Percentiles rank a stretch among this genome's conserved stretches.
Conservation (phyloP, 1,140 invertebrate genomes). For the Babylonia areolata region DNA sequence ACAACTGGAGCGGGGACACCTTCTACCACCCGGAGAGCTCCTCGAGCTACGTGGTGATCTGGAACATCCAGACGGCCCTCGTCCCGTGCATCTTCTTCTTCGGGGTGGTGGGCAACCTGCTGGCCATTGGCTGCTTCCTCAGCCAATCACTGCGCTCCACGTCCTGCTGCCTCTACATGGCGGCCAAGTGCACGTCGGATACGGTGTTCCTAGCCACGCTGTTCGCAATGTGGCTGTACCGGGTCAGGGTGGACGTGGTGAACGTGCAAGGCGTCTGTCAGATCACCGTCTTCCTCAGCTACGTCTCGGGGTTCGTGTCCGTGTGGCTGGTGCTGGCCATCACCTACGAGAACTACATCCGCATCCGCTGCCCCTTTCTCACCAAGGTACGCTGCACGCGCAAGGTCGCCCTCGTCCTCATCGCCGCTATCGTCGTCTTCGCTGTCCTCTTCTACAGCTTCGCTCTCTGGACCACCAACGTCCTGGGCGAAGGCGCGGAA, state of each 20-base stretch:
- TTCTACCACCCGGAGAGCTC: background rate
- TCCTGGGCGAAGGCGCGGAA: background rate
- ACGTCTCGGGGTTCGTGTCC: constrained; percentile 70
- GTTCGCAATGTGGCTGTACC: constrained; percentile 78
- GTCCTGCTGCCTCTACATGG: constrained; percentile 62
- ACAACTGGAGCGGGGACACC: background rate
- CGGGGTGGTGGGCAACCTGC: constrained; percentile 55
- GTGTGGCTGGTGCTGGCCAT: constrained; percentile 73
- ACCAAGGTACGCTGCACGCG: constrained; percentile 41
- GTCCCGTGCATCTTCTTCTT: constrained; percentile 54
- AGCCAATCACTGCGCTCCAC: constrained; percentile 46
- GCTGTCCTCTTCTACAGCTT: constrained; percentile 61
- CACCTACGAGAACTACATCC: constrained; percentile 55
- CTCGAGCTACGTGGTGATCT: constrained; percentile 14
- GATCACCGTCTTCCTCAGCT: constrained; percentile 66
- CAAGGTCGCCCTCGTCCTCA: constrained; percentile 57
- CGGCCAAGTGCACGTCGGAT: constrained; percentile 56
- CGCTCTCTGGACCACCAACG: constrained; percentile 60
- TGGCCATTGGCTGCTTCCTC: constrained; percentile 55
- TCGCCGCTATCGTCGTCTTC: constrained; percentile 52
- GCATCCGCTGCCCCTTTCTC: constrained; percentile 1
- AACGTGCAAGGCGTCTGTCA: constrained; percentile 67
- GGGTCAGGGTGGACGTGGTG: constrained; percentile 73
- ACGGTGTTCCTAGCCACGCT: constrained; percentile 56
- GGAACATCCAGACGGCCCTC: constrained; percentile 33